Base-by-base conservation (phyloP, 1,140 invertebrate genomes). In the Oscheius sp. region DNA sequence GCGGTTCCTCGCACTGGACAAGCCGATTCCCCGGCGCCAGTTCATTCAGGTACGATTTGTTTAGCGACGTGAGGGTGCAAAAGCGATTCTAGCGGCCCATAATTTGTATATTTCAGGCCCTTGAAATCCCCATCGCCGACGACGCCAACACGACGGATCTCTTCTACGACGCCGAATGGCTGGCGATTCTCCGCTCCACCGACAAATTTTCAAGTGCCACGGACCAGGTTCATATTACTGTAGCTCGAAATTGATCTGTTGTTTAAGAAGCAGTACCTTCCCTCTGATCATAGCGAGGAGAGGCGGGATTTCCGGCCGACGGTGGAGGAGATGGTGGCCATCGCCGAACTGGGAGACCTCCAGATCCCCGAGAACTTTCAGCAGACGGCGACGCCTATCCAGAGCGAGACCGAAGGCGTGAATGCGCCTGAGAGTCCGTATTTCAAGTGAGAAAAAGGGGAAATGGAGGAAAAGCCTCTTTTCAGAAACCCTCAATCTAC, bases 1-100 rank as follows among this genome's bases (percentile, higher is more conserved):
- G 0, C 93, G 92, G 85, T 99, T 99, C 86, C 85, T 98, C 68
- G 93, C 95, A 0, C 85, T 99, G 4, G 95, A 99, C 84, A 98
- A 98, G 87, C 96, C 94, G 86, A 86, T 98, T 35, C 94, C 94
- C 0, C 89, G 89, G 78, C 87, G 93, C 78, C 89, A 91, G 68
- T 97, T 95, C 87, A 86, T 97, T 68, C 93, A 94, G 88, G 87
- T 92, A 59, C 64, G 59, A 65, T 67, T n/a, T 18, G 23, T 42
- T 75, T 73, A 3, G 20, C 55, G n/a, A n/a, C n/a, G n/a, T n/a
- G n/a, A n/a, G n/a, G n/a, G n/a, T n/a, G n/a, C n/a, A n/a, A n/a
- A n/a, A n/a, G n/a, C n/a, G n/a, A 58, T 23, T 23, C 23, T 26
- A 3, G 32, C 32, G 3, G 18, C 10, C 58, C 61, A 69, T 26